Conservation (phyloP, 2,888 invertebrate genomes). For the Stenichneumon culpator region DNA sequence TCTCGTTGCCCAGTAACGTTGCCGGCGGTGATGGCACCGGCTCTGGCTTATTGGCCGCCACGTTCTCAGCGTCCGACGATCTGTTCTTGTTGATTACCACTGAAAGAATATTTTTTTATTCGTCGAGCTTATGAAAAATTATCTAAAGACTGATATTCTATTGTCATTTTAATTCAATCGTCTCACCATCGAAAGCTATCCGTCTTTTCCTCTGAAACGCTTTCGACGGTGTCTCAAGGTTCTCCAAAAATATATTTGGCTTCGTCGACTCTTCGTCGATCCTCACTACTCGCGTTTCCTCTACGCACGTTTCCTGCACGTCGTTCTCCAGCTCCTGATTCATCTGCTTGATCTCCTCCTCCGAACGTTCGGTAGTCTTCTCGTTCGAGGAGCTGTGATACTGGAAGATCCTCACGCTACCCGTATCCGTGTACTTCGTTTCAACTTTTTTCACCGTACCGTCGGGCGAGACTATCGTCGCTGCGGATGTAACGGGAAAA, state of each 20-base stretch:
- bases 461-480: slow-evolving; percentile 57
- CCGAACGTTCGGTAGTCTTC: slow-evolving; percentile 47
- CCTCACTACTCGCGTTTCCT: slow-evolving; percentile 58
- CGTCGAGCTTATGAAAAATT: background rate
- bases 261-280: slow-evolving; percentile 73
- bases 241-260: slow-evolving; percentile 81
- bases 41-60: slow-evolving; percentile 67
- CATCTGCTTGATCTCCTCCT: slow-evolving; percentile 55
- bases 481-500: slow-evolving; percentile 69
- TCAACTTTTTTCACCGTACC: slow-evolving; percentile 72
- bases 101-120: slow-evolving; percentile 62
- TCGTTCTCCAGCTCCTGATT: slow-evolving; percentile 64
- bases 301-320: slow-evolving; percentile 51
- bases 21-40: slow-evolving; percentile 53
- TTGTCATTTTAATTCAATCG: background rate
- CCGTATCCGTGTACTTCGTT: slow-evolving; percentile 71
- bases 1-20: slow-evolving; percentile 67
- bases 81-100: slow-evolving; percentile 76
- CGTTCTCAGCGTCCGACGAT: slow-evolving; percentile 66
- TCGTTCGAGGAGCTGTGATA: slow-evolving; percentile 67
- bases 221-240: slow-evolving; percentile 83
- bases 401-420: slow-evolving; percentile 75
- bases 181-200: slow-evolving; percentile 84
- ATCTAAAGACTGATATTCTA: background rate
- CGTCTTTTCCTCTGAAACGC: slow-evolving; percentile 87